A percentile compares a stretch with the other conserved stretches of the same genome.
Evolutionary conservation across 2,888 invertebrate species (phyloP).

Genomic region (Kuschelorhynchus macadamiae): DNA sequence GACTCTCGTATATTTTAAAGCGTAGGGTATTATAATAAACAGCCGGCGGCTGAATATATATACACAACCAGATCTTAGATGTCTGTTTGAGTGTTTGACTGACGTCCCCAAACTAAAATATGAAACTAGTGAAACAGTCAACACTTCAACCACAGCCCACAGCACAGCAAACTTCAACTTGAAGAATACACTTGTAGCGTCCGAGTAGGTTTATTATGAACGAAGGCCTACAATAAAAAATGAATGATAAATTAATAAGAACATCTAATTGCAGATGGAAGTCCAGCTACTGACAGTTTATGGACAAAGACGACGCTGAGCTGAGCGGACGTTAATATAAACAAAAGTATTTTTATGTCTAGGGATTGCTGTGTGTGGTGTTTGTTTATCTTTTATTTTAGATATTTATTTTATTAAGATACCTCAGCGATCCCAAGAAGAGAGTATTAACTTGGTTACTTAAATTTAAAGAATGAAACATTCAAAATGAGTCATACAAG

Average conservation of each 20-base stretch:
- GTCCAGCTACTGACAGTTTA: neutral
- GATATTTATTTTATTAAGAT: slow-evolving; percentile 2
- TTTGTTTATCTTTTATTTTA: slow-evolving; percentile 20
- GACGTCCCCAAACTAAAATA: no score
- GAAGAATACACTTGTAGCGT: slow-evolving; percentile 28
- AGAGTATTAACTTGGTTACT: slow-evolving; percentile 2
- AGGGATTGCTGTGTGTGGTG: slow-evolving; percentile 8
- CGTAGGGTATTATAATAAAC: no score
- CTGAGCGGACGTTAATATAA: slow-evolving; percentile 17
- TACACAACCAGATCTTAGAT: no score
- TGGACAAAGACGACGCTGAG: slow-evolving; percentile 10
- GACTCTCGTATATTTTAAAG: neutral
- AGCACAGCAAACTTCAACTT: no score
- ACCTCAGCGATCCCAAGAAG: neutral
- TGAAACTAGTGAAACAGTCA: no score
- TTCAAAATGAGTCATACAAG: slow-evolving; percentile 66
- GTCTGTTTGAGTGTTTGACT: no score
- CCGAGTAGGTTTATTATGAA: slow-evolving; percentile 19
- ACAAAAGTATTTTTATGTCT: slow-evolving; percentile 10
- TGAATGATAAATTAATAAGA: slow-evolving; percentile 9
- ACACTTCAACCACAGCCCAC: no score
- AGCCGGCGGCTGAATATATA: no score
- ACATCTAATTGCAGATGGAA: neutral
- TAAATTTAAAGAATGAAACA: slow-evolving; percentile 33
- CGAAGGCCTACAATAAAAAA: slow-evolving; percentile 10